Base-by-base conservation (phyloP, 2,113 vertebrate genomes). In the Variabilichromis moorii region DNA sequence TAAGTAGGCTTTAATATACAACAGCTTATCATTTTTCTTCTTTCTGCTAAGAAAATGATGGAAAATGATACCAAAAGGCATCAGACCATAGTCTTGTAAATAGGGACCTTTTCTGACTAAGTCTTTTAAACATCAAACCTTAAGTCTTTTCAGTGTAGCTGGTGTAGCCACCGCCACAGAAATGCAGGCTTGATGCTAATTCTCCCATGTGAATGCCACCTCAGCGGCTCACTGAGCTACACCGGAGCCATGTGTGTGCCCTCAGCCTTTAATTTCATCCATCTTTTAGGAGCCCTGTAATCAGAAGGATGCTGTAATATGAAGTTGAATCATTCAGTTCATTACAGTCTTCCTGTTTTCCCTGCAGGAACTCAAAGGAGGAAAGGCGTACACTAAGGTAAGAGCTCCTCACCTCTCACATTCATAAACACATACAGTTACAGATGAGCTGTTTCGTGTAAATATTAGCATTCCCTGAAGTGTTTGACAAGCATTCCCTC, bases 361-460 rank as follows among this genome's bases (percentile, higher is more conserved):
- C n/a, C 95, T 96, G 86, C 94, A 99, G 99, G 99, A 99, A 94
- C 97, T 99, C 92, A 99, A 99, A 96, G 99, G 99, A 84, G 99
- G 99, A 94, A 99, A 99, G 95, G 94, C 98, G 3, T 99, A 97
- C 90, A 97, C 97, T 85, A 99, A 99, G 98, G 99, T 99, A 98
- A 97, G 97, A 91, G 82, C 54, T 59, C 11, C 73, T 73, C 31
- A 6, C 45, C 55, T 42, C 63, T 53, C 83, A 10, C n/a, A 2
- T 24, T 31, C 47, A 55, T 71, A 81, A 91, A 88, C 83, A 81
- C 78, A 24, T 28, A 35, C 35, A 10, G 24, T 87, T 40, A 88
- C 33, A 42, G 53, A 88, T 59, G 66, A 73, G 54, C 68, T 4
- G 2, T 4, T 19, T 42, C 6, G 0, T 82, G 50, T 91, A 93